Evolutionary conservation across 2,888 invertebrate genomes (phyloP).

Genomic region (Caprella mutica): DNA sequence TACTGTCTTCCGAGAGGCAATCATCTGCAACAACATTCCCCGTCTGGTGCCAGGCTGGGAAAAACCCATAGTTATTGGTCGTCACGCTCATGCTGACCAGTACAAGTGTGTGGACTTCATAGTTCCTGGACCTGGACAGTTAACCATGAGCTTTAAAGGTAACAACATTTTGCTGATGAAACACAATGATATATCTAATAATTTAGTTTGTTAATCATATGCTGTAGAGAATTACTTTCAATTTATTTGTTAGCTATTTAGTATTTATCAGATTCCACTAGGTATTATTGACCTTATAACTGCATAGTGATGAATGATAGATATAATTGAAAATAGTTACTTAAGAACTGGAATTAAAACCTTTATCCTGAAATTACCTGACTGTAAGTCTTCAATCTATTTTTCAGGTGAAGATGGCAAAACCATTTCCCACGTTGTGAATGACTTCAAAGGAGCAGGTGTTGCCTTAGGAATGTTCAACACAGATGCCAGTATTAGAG

Average conservation of each 20-base stretch:
- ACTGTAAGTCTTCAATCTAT: no score
- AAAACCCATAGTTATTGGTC: slow-evolving; percentile 93
- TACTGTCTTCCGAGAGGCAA: slow-evolving; percentile 49
- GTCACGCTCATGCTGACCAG: slow-evolving; percentile 94
- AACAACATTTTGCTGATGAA: no score
- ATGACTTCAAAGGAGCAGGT: slow-evolving; percentile 72
- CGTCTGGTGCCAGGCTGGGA: slow-evolving; percentile 89
- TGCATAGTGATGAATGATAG: no score
- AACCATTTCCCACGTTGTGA: slow-evolving; percentile 60
- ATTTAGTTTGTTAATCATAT: no score
- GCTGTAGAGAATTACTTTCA: no score
- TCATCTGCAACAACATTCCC: slow-evolving; percentile 64
- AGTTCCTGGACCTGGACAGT: slow-evolving; percentile 73
- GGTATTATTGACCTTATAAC: no score
- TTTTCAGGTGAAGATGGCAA: slow-evolving; percentile 47
- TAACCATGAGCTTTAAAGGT: slow-evolving; percentile 56
- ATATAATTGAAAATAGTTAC: no score
- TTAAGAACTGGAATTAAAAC: no score
- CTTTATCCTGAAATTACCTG: no score
- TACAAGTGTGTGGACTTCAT: slow-evolving; percentile 95
- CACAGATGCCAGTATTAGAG: slow-evolving; percentile 80
- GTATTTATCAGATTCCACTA: no score
- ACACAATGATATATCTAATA: no score
- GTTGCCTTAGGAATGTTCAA: slow-evolving; percentile 91
- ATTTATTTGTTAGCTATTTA: no score